Base-by-base conservation (phyloP, 2,888 invertebrate genomes). In the Aphrophora alni region DNA sequence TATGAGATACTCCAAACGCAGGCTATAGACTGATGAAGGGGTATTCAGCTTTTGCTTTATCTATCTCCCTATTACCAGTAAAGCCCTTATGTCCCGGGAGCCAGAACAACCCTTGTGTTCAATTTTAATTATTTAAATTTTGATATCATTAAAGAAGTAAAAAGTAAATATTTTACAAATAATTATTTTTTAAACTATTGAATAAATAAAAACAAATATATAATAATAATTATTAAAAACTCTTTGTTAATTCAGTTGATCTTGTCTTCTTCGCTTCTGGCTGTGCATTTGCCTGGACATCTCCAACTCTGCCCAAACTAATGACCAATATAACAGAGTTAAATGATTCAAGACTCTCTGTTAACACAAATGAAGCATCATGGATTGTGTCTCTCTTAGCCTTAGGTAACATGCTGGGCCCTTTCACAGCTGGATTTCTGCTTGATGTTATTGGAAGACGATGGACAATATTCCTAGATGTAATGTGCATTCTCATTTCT, bases 331-430 rank as follows among this genome's bases (percentile, higher is more conserved):
- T 4, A 21, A 21, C n/a, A 21, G 59, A 59, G n/a, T 14, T 59
- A 21, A 44, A 44, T 44, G 68, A 21, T 59, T 73, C 78, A 17
- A 44, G 68, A 68, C 24, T 78, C 26, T 33, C 12, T 24, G 51
- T 79, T 24, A 72, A 28, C 26, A n/a, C 14, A 7, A 69, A 79
- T 17, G 25, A 79, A 73, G 78, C 78, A 25, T 79, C 78, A 10
- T 79, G 78, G 78, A 73, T 79, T 69, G 78, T 59, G n/a, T 79
- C 78, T 28, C 74, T 79, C 21, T 38, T 74, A 10, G 12, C 74
- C 5, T 74, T 79, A 10, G 78, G 78, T 25, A 79, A 73, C 7
- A 74, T 68, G 8, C 25, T 59, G 24, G 78, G 78, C 10, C 78
- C 78, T 24, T 79, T 79, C 68, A 21, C 74, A 10, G 78, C 74